These are phyloP conservation scores for Caradrina kadenii DNA, from an alignment of 2,888 invertebrate genomes.

Conservation along the genomic window DNA sequence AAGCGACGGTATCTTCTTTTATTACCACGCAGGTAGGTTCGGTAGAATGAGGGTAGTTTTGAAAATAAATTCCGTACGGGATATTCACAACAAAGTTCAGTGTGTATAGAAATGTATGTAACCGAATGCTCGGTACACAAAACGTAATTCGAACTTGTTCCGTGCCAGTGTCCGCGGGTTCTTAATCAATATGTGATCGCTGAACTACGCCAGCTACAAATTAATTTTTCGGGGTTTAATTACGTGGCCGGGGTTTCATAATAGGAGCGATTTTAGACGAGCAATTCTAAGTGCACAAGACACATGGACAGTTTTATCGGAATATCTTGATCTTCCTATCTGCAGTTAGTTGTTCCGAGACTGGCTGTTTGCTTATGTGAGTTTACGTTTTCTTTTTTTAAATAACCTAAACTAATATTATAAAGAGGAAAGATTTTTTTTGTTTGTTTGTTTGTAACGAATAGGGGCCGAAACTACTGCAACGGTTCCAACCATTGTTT, in stretches of 20 bases:
- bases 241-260: conserved; percentile 10
- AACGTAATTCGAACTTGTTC: conserved; percentile 67
- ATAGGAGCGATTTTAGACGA: background rate
- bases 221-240: conserved; percentile 49
- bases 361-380: too few relatives aligned
- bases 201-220: conserved; percentile 32
- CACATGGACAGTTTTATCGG: background rate
- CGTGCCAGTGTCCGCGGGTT: conserved; percentile 42
- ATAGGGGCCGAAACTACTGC: too few relatives aligned
- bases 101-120: conserved; percentile 61
- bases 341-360: background rate
- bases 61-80: conserved; percentile 59
- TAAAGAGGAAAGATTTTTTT: too few relatives aligned
- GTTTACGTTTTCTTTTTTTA: too few relatives aligned
- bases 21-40: conserved; percentile 53
- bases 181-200: conserved; percentile 49
- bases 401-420: too few relatives aligned
- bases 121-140: conserved; percentile 60
- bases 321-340: background rate
- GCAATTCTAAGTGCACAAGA: background rate
- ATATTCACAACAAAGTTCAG: conserved; percentile 70
- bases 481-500: too few relatives aligned
- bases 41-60: conserved; percentile 41
- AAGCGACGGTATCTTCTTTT: conserved; percentile 58
- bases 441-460: too few relatives aligned